Evolutionary conservation across 2,888 invertebrate genomes (phyloP).

Genomic region (Diarsia rubi): DNA sequence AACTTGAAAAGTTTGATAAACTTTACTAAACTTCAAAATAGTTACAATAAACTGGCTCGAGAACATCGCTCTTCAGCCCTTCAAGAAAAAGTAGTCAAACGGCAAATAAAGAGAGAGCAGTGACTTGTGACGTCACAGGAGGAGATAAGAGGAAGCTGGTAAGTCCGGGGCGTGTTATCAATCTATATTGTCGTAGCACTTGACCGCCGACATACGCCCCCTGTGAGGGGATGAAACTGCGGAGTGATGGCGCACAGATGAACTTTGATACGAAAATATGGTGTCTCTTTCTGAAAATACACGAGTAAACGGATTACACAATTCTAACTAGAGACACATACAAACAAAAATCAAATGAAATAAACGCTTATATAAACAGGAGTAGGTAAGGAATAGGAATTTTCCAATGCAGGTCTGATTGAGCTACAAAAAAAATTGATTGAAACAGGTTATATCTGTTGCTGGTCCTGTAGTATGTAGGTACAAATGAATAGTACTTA

Average conservation of each 20-base stretch:
- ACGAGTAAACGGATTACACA: neutral
- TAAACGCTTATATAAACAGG: neutral
- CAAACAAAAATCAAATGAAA: neutral
- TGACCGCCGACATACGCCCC: conserved; percentile 63
- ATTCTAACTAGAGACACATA: neutral
- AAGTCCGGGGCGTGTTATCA: conserved; percentile 65
- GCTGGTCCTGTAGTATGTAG: neutral
- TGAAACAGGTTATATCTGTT: neutral
- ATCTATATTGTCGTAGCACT: conserved; percentile 61
- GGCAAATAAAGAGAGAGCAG: conserved; percentile 47
- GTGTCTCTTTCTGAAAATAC: neutral
- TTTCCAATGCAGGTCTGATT: neutral
- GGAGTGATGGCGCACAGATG: conserved; percentile 31
- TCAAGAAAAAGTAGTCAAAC: conserved; percentile 22
- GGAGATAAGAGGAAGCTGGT: conserved; percentile 61
- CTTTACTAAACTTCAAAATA: neutral
- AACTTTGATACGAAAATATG: conserved; percentile 34
- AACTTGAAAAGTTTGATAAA: neutral
- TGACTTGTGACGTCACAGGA: conserved; percentile 47
- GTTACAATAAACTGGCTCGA: neutral
- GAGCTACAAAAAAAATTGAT: neutral
- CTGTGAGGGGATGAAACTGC: conserved; percentile 37
- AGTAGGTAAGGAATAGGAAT: neutral
- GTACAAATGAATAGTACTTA: neutral
- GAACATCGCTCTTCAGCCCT: conserved; percentile 15